Evolutionary conservation across 1,140 invertebrate genomes (phyloP), one percentile per base, ranked within the genome.

Genomic region (Trachelipus rathkii): DNA sequence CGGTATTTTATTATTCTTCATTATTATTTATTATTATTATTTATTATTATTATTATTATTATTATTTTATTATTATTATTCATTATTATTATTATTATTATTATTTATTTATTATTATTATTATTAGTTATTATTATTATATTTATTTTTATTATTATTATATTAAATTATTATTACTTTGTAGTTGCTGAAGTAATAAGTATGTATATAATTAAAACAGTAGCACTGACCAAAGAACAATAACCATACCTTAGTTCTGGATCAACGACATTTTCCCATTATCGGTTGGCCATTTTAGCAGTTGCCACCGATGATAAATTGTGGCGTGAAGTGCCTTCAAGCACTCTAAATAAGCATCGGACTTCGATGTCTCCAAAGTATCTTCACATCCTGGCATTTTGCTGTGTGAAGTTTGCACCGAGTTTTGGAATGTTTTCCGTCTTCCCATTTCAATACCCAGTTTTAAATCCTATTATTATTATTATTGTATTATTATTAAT

Each of bases 331-430:
- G 24, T 83, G 79, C 7, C 81, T 78, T 11, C 75, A 15, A 81
- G 81, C 94, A 95, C 81, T 92, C 92, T 92, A 93, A 94, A 83
- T 95, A 95, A 46, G 91, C 90, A 79, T 95, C 92, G 0, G 90
- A 21, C 6, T n/a, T 44, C 24, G 21, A 45, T 21, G 9, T 71
- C 21, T 11, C 13, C 13, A n/a, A n/a, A 3, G 2, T 11, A 3
- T 45, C 11, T 43, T 33, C 69, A 8, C 24, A 33, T 45, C 24
- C 24, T 3, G 44, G 33, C 11, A 71, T 88, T 0, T 91, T 90
- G 92, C 92, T 4, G 88, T 90, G 67, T 93, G 88, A 0, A 92
- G 90, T 70, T 90, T 87, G 92, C 93, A 0, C 92, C 91, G 79
- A 92, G 94, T 89, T 88, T 82, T 92, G 90, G 81, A 96, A 94